These are phyloP conservation scores for Tinamus major DNA, from an alignment of 2,797 vertebrate species.

Conservation along the genomic window DNA sequence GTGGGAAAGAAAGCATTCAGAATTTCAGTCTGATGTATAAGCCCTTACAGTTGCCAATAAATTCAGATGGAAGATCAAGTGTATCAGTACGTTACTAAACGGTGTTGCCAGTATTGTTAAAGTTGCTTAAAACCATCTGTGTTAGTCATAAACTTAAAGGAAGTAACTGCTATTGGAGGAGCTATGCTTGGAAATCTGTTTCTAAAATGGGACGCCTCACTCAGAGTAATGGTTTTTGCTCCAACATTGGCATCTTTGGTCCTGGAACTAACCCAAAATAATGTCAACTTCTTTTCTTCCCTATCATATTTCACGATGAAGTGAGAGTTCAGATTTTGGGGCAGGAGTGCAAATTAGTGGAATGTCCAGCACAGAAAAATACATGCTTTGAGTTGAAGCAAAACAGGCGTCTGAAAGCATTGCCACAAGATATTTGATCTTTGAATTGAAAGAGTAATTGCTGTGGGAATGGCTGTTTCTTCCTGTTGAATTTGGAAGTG, in stretches of 20 bases:
- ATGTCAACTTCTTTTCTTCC: neutral
- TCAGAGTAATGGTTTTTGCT: neutral
- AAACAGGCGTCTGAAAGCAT: neutral
- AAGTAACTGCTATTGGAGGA: neutral
- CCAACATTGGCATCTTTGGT: neutral
- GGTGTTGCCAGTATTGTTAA: neutral
- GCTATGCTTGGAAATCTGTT: neutral
- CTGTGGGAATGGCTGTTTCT: neutral
- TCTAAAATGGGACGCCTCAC: neutral
- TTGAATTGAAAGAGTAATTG: neutral
- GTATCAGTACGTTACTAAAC: neutral
- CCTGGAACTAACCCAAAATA: neutral
- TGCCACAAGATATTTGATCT: neutral
- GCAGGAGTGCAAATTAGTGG: neutral
- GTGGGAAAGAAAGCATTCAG: neutral
- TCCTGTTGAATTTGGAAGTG: neutral
- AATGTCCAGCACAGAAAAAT: neutral
- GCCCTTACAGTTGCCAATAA: neutral
- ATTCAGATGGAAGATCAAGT: neutral
- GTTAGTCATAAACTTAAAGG: neutral
- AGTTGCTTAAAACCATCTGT: neutral
- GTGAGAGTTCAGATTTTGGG: neutral
- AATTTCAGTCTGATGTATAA: neutral
- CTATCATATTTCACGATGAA: neutral
- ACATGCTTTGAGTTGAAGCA: neutral